Base-by-base conservation (phyloP, 1,140 invertebrate genomes). In the Halictus rubicundus region DNA sequence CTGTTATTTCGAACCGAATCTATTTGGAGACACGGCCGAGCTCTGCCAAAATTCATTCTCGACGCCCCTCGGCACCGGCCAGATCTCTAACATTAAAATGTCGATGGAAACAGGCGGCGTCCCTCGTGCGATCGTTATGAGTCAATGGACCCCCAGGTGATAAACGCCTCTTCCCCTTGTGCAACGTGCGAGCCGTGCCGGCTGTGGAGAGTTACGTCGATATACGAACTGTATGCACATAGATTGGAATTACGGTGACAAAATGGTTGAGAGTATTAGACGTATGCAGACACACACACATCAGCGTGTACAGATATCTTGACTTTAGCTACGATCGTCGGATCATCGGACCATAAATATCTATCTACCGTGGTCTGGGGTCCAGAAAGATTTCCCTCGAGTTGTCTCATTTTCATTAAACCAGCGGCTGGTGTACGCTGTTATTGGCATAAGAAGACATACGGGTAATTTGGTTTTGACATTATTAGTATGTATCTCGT, bases 1-100 rank as follows among this genome's bases (percentile, higher is more conserved):
- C 66, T 77, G 81, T 87, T 92, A 91, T 92, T 91, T 91, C 85
- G 79, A 87, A 80, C 78, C 73, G 65, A 39, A 64, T 87, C 88
- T 91, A 90, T 91, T 91, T 86, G 42, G 8, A 84, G 76, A 79
- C 81, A 23, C 77, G 81, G 0, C 2, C 70, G 37, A 77, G 52
- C 68, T 82, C 68, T 90, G 90, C 88, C 90, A 90, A 32, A 88
- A 82, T 54, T 57, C 76, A 68, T 72, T 82, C 78, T 85, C 78
- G 83, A 69, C 79, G 85, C 83, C 83, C 83, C 82, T 88, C 86
- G 81, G 6, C n/a, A 65, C 68, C 61, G 61, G 54, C 77, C 66
- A 74, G 73, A 71, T 87, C 88, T 87, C 77, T 65, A 78, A 89
- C 83, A 80, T 80, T 86, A 88, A 90, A n/a, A 90, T 88, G 84